A percentile compares a stretch with the other conserved stretches of the same genome.
phyloP scores from a whole-genome alignment of 2,113 vertebrate species.

The Oryzias woworae region DNA sequence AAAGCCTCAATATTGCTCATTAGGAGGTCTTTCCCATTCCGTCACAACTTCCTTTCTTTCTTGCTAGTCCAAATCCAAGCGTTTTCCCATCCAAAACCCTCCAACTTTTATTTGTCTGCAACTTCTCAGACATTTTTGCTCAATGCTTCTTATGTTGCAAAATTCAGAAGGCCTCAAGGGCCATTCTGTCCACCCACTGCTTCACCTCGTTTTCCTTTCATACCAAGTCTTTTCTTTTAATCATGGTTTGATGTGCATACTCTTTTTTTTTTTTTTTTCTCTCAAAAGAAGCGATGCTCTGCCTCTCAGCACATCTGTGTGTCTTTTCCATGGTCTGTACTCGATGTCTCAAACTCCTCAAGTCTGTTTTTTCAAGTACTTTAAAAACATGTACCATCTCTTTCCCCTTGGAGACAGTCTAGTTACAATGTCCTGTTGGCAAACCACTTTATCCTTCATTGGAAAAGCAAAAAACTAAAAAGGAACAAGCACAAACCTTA shows the following conservation, averaged over 20 bases:
- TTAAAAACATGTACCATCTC: background rate
- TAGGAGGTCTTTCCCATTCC: slow-evolving; percentile 28
- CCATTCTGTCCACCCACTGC: slow-evolving; percentile 1
- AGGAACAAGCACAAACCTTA: slow-evolving; percentile 71
- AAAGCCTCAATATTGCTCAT: slow-evolving; percentile 40
- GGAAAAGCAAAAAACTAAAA: background rate
- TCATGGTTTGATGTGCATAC: slow-evolving; percentile 7
- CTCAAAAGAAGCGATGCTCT: slow-evolving; percentile 6
- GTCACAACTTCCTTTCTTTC: slow-evolving; percentile 16
- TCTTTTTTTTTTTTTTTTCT: slow-evolving; percentile 9
- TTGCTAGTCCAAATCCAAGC: slow-evolving; percentile 15
- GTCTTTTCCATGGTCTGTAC: slow-evolving; percentile 11
- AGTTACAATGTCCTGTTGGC: background rate
- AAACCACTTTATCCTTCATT: background rate
- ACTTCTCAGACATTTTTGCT: background rate
- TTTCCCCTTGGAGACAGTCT: background rate
- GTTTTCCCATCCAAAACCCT: background rate
- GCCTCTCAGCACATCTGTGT: slow-evolving; percentile 1
- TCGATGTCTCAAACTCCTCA: slow-evolving; percentile 31
- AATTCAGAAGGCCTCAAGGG: slow-evolving; percentile 25
- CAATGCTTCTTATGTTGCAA: background rate
- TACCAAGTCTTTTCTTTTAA: slow-evolving; percentile 16
- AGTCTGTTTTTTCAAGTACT: background rate
- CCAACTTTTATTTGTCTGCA: background rate
- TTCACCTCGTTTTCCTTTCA: slow-evolving; percentile 14